Conservation (phyloP, 2,113 vertebrate species). For the Hyaena hyaena region DNA sequence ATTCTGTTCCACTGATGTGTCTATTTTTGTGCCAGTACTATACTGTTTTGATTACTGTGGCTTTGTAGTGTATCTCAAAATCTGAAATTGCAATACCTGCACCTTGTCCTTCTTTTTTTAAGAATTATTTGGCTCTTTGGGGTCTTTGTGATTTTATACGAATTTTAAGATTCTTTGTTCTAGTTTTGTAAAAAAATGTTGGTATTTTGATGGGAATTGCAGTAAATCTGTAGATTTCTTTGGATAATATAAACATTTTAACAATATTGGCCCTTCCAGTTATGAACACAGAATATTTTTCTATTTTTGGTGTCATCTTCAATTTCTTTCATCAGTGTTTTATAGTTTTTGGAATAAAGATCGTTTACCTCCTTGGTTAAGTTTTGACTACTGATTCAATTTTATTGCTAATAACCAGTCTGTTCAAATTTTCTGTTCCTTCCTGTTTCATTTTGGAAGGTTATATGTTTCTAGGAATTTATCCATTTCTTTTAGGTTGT, state of each 20-base stretch:
- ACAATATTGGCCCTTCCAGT: neutral
- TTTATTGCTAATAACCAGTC: neutral
- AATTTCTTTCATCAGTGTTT: neutral
- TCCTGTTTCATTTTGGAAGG: neutral
- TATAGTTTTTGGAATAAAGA: neutral
- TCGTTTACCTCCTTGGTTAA: neutral
- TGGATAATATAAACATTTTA: neutral
- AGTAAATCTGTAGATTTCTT: neutral
- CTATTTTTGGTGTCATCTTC: neutral
- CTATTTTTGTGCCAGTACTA: neutral
- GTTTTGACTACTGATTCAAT: neutral
- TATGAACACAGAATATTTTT: neutral
- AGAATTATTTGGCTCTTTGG: neutral
- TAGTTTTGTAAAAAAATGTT: neutral
- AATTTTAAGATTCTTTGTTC: neutral
- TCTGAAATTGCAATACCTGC: neutral
- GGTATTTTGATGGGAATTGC: neutral
- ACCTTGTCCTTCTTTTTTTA: neutral
- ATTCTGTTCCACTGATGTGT: neutral
- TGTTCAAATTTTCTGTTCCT: neutral
- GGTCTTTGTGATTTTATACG: neutral
- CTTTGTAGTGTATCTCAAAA: neutral
- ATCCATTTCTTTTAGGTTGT: neutral
- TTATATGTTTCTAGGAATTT: neutral
- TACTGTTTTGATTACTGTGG: neutral